Evolutionary conservation across 2,888 invertebrate genomes (phyloP).

Genomic region (Ypsolopha scabrella): DNA sequence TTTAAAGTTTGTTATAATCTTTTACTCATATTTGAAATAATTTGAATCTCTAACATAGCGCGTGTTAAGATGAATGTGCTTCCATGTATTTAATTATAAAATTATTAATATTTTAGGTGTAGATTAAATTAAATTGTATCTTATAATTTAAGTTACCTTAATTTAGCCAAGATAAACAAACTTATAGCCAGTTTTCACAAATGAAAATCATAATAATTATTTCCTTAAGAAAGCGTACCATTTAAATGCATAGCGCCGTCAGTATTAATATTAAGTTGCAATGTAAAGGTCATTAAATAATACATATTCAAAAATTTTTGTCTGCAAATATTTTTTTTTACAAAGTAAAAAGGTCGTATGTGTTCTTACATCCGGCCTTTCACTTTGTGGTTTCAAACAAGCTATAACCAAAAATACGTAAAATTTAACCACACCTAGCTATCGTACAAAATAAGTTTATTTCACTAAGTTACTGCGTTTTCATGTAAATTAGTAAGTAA

Average conservation of each 20-base stretch:
- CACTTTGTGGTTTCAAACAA: neutral
- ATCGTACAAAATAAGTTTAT: neutral
- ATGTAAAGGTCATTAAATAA: neutral
- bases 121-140: neutral
- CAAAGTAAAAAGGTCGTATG: neutral
- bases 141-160: neutral
- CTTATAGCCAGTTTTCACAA: neutral
- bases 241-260: too few relatives aligned
- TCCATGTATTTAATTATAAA: slow-evolving; percentile 19
- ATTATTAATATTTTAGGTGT: slow-evolving; percentile 7
- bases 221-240: neutral
- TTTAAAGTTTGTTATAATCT: neutral
- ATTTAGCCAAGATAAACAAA: neutral
- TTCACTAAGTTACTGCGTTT: slow-evolving; percentile 3
- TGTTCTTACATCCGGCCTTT: neutral
- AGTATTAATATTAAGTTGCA: neutral
- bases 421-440: neutral
- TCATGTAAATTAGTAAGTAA: slow-evolving; percentile 3
- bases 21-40: neutral
- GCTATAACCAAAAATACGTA: neutral
- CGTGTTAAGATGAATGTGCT: slow-evolving; percentile 20
- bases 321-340: neutral
- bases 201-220: neutral
- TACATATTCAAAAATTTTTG: neutral
- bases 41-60: neutral